Base-by-base conservation (phyloP, 92 coral and sea anemone genomes). In the Phenganax stokvisi region DNA sequence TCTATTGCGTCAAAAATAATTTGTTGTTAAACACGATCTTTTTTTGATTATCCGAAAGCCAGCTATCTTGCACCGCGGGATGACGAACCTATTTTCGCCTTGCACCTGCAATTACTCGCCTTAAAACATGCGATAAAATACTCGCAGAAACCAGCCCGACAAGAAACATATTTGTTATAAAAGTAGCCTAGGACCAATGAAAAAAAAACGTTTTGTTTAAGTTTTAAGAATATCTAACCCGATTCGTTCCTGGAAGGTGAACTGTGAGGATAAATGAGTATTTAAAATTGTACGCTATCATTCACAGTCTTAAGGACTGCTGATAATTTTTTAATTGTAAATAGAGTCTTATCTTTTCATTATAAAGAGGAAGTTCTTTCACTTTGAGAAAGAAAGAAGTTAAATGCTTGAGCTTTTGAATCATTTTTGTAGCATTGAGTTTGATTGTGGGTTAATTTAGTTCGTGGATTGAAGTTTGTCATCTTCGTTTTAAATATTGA, bases 61-160 rank as follows among this genome's bases (percentile, higher is more conserved):
- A 59, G 17, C 47, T 64, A 64, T 64, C 70, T 64, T 64, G 70
- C 37, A 0, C 47, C 37, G 70, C 70, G 70, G 13, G 70, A 17
- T 64, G 12, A 0, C 70, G 30, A 64, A 10, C 20, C 15, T 9
- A 20, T 20, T 20, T 64, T 20, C 6, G 70, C 9, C 10, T 8
- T 17, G 17, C 47, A 64, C 70, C 70, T 64, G 70, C 47, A 8
- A 20, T 20, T 10, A 64, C 2, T 64, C 30, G 47, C 70, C 70
- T 17, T 44, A 37, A 64, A 64, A 64, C 70, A 64, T 37, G 70
- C 70, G 70, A 64, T 64, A 64, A 64, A n/a, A 64, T 64, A n/a
- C 9, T 10, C 37, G 70, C 70, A 64, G 47, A 64, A 64, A 12
- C 70, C 65, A 59, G 20, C 16, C 17, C 20, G 65, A 6, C 65